Evolutionary conservation across 2,888 invertebrate species (phyloP), one percentile per base, ranked within the genome.

Genomic region (Aquatica leii): DNA sequence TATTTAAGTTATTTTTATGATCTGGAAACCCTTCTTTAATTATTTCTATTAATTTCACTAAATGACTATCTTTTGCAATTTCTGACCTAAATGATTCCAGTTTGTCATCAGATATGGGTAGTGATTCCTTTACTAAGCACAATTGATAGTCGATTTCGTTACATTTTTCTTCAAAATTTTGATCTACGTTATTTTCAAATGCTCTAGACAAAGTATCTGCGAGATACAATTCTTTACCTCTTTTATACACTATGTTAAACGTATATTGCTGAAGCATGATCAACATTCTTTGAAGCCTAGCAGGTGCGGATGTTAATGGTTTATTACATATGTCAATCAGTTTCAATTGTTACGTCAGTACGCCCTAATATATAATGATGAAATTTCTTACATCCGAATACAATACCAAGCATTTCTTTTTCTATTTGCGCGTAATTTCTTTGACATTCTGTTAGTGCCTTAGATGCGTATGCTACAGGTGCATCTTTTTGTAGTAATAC

Each of bases 181-280:
- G 5, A 31, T 31, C 31, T 31, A 31, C 9, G 9, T 31, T 31
- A 9, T 43, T 43, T 43, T 14, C 43, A 14, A 14, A 43, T 4
- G 43, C 43, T 43, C 43, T 43, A 12, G 43, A 43, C 14, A 43
- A 43, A 14, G 43, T 43, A 43, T 43, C 43, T 31, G 31, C 31
- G 5, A 31, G 31, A 9, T 31, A 31, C 31, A 31, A 31, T 31
- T 31, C 31, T 9, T 31, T 31, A 9, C 31, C 31, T 31, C 31
- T 4, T 31, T 31, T 31, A 9, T 31, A 31, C 31, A 31, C 31
- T 31, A 31, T 31, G 4, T 31, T 31, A 31, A 31, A 31, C 5
- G 31, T 31, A 20, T 46, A 46, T 46, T 17, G 46, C 18, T 46
- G 46, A 18, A 46, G n/a, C 2, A 46, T 11, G 3, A 31, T 31